phyloP scores from a whole-genome alignment of 2,888 invertebrate species.

The Sinotaia quadrata region DNA sequence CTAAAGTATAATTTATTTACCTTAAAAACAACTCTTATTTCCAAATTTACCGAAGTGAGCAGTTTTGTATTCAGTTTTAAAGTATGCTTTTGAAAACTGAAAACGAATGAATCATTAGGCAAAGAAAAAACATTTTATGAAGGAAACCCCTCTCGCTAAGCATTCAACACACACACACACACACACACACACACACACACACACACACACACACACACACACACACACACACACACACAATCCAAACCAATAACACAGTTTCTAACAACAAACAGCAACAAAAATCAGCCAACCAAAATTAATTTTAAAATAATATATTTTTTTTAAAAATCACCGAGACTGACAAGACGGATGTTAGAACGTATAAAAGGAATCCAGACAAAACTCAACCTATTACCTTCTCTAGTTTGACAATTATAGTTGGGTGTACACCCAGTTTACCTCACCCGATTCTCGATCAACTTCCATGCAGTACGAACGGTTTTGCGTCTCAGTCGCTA shows the following conservation, averaged over 20 bases:
- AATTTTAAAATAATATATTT: neutral
- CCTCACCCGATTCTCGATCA: no score
- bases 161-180: conserved; percentile 8
- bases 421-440: no score
- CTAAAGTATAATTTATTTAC: no score
- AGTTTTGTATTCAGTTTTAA: no score
- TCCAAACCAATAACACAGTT: neutral
- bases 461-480: neutral
- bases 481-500: neutral
- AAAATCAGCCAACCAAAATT: neutral
- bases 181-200: conserved; percentile 9
- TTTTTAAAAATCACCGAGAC: no score
- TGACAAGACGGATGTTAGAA: no score
- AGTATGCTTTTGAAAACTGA: neutral
- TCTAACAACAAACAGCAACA: conserved; percentile 7
- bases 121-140: neutral
- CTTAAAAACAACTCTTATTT: no score
- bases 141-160: neutral
- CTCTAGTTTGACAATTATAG: no score
- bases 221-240: neutral
- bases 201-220: conserved; percentile 9
- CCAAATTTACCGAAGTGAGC: no score
- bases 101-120: neutral
- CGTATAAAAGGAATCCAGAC: no score
- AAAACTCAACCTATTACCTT: no score